phyloP scores from a whole-genome alignment of 2,888 invertebrate genomes.

The Nomada hirtipes region DNA sequence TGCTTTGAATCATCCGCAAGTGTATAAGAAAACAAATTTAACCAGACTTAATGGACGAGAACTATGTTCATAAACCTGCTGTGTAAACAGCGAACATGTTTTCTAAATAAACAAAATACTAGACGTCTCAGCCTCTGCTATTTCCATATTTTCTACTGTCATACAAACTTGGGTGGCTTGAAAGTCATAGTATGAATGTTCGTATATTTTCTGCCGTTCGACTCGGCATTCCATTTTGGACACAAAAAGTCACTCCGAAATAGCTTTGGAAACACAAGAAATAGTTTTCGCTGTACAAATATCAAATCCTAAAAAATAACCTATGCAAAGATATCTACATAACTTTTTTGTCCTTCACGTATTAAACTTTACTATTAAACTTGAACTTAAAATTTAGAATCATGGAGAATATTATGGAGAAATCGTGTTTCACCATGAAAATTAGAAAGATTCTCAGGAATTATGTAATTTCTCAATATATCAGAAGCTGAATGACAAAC shows the following conservation, averaged over 20 bases:
- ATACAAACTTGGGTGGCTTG: neutral
- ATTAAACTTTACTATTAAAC: too few relatives aligned
- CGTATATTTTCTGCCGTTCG: neutral
- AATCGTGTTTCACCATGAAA: too few relatives aligned
- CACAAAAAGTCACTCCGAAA: constrained; percentile 1
- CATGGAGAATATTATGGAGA: too few relatives aligned
- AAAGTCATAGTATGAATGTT: neutral
- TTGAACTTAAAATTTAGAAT: too few relatives aligned
- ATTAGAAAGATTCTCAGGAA: too few relatives aligned
- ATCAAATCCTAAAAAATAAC: neutral
- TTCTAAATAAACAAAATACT: constrained; percentile 19
- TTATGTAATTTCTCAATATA: too few relatives aligned
- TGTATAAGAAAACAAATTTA: constrained; percentile 26
- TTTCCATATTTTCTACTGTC: neutral
- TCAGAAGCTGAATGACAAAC: too few relatives aligned
- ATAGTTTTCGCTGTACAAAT: neutral
- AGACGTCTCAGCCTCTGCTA: neutral
- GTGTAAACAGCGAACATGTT: constrained; percentile 13
- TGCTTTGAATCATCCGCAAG: neutral
- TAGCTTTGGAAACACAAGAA: neutral
- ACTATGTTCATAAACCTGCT: neutral
- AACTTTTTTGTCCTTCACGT: too few relatives aligned
- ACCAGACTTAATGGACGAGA: constrained; percentile 21
- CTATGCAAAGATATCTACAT: too few relatives aligned
- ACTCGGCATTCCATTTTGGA: constrained; percentile 5